phyloP scores from a whole-genome alignment of 2,888 invertebrate genomes.

The Drosophila birchii region DNA sequence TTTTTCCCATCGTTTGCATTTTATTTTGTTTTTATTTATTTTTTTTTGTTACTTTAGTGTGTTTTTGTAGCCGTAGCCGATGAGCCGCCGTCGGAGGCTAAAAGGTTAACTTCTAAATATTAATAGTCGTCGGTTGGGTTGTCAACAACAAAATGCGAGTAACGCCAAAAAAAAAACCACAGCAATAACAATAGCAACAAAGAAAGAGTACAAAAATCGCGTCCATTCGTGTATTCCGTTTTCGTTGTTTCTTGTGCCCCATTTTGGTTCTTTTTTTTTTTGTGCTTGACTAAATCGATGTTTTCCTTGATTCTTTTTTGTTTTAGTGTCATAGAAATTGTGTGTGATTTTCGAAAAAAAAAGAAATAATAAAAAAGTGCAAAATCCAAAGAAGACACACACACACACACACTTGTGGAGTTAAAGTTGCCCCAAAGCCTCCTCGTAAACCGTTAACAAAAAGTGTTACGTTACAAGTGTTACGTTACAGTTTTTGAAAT shows the following conservation, averaged over 20 bases:
- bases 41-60: constrained; percentile 56
- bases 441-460: background rate
- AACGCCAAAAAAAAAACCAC: constrained; percentile 16
- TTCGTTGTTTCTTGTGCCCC: constrained; percentile 12
- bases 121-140: constrained; percentile 79
- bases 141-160: constrained; percentile 54
- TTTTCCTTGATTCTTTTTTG: constrained; percentile 1
- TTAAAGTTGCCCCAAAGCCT: background rate
- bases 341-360: background rate
- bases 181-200: constrained; percentile 41
- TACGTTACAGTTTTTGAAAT: constrained; percentile 27
- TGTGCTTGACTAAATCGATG: constrained; percentile 19
- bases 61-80: constrained; percentile 66
- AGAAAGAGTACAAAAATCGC: constrained; percentile 46
- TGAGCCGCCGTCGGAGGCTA: constrained; percentile 77
- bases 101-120: constrained; percentile 84
- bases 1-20: constrained; percentile 47
- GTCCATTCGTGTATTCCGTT: constrained; percentile 30
- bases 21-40: constrained; percentile 36
- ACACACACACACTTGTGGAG: background rate
- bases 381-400: background rate
- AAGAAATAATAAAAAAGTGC: background rate
- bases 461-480: background rate
- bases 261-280: constrained; percentile 7
- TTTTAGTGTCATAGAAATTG: background rate